Evolutionary conservation across 2,888 invertebrate genomes (phyloP), one percentile per base, ranked within the genome.

Genomic region (Epinotia brunnichana): DNA sequence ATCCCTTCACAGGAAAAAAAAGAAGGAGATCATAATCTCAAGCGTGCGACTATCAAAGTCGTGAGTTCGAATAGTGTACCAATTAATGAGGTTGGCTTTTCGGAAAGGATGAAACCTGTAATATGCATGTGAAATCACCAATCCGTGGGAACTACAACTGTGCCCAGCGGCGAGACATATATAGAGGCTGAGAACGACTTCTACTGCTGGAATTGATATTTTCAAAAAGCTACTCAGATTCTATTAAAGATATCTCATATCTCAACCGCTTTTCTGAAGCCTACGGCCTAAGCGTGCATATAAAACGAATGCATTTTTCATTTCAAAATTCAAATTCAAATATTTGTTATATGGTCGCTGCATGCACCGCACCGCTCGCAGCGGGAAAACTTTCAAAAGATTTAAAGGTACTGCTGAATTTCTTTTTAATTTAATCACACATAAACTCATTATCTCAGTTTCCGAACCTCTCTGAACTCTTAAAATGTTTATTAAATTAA

Each of bases 401-500:
- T 41, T 41, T 11, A 4, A 15, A 3, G 44, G 13, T 44, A 13
- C 15, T 44, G 11, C 13, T 13, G 13, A 17, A 41, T 63, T 13
- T 17, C 15, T 35, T 35, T 64, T 39, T 3, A 54, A 4, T 39
- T 64, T 64, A 39, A 9, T 54, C 39, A 35, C n/a, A 4, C 29
- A 21, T 21, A 24, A 66, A 56, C 54, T 66, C 54, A 41, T 66
- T 56, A 66, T 41, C 1, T 7, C 9, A 64, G 39, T 4, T 35
- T 15, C 19, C n/a, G 44, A 48, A 39, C 29, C 41, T 56, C 13
- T 41, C 39, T 53, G 0, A 53, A 35, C 41, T 39, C 29, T 54
- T 66, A 35, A 64, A 70, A 51, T 61, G 48, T 24, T 68, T 56
- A 67, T 72, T 56, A 17, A 67, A 68, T 72, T 48, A 71, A 54